Percentiles rank a stretch among this genome's conserved stretches.
Conservation (phyloP, 2,797 vertebrate species). For the Tapirus indicus region DNA sequence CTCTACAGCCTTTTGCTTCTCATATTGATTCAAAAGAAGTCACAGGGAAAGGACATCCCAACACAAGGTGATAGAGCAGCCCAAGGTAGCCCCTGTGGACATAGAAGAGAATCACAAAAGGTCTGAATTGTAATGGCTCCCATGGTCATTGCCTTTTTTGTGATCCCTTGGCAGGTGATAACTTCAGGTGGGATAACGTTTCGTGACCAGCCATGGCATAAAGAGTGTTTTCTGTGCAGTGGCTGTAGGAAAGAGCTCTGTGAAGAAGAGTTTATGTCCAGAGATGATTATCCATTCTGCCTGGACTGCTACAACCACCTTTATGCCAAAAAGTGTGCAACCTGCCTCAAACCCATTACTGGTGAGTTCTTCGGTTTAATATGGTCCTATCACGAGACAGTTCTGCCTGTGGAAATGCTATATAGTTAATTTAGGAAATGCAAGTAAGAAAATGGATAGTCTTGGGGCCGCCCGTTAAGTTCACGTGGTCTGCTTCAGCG, state of each 20-base stretch:
- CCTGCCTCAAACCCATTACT: conserved; percentile 94
- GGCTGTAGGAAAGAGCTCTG: conserved; percentile 94
- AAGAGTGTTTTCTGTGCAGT: conserved; percentile 96
- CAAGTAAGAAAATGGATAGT: neutral
- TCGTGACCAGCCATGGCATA: conserved; percentile 96
- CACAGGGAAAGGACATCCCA: neutral
- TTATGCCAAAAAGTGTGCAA: conserved; percentile 95
- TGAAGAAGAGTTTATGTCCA: conserved; percentile 95
- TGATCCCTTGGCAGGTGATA: conserved; percentile 90
- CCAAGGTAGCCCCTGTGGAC: neutral
- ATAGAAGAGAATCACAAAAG: neutral
- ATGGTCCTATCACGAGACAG: neutral
- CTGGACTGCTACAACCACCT: conserved; percentile 95
- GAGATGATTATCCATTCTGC: conserved; percentile 95
- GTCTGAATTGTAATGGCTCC: neutral
- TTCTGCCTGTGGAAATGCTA: neutral
- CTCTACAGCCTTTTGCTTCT: neutral
- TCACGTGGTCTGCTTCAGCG: too few relatives aligned
- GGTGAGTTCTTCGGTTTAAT: conserved; percentile 89
- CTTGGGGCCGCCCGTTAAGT: neutral
- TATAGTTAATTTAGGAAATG: neutral
- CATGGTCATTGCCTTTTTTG: conserved; percentile 29
- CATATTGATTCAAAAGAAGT: neutral
- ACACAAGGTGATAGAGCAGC: neutral
- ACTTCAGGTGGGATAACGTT: conserved; percentile 95